phyloP scores from a whole-genome alignment of 1,140 invertebrate genomes.

The Drosophila sturtevanti region DNA sequence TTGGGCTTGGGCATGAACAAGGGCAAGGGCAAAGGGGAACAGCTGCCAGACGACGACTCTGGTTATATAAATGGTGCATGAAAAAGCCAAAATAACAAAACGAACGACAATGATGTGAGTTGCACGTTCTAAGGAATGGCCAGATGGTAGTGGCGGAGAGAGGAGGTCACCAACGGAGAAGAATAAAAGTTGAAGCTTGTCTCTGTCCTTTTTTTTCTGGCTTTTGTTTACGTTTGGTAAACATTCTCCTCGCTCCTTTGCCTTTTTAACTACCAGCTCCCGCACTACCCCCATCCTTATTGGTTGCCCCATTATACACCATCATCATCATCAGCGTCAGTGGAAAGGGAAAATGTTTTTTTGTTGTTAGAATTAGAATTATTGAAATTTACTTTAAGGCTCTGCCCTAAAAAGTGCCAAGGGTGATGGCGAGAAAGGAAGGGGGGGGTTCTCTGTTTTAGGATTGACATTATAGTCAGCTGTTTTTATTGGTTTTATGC shows the following conservation, averaged over 20 bases:
- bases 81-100: slow-evolving; percentile 80
- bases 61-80: slow-evolving; percentile 80
- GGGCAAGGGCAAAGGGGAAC: slow-evolving; percentile 13
- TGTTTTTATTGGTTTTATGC: slow-evolving; percentile 62
- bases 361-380: slow-evolving; percentile 70
- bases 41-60: slow-evolving; percentile 60
- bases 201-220: not conserved
- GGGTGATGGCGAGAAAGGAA: not conserved
- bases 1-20: slow-evolving; percentile 23
- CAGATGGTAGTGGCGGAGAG: not conserved
- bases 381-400: slow-evolving; percentile 71
- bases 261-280: slow-evolving; percentile 20
- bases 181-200: slow-evolving; percentile 4
- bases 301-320: not conserved
- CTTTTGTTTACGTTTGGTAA: slow-evolving; percentile 67
- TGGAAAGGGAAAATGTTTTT: slow-evolving; percentile 43
- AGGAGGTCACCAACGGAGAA: slow-evolving; percentile 8
- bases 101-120: slow-evolving; percentile 58
- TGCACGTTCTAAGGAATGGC: slow-evolving; percentile 53
- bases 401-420: not conserved
- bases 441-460: not conserved
- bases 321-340: slow-evolving; percentile 20
- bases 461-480: slow-evolving; percentile 61
- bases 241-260: slow-evolving; percentile 39
- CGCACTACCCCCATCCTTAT: not conserved